A percentile compares a stretch with the other conserved stretches of the same genome.
phyloP scores from a whole-genome alignment of 2,888 invertebrate species.

The Drosophila putrida region DNA sequence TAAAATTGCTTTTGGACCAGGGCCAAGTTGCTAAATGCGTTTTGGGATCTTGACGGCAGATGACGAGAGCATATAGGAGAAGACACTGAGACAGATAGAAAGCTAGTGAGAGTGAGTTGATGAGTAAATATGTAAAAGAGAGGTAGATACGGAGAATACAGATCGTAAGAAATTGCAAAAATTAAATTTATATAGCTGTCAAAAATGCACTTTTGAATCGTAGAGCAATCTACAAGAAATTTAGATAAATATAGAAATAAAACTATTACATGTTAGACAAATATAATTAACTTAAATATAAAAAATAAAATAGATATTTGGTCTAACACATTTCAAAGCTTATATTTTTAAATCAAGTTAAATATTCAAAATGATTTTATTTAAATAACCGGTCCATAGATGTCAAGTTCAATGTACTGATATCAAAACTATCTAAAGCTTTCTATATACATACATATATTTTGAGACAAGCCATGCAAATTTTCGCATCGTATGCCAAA shows the following conservation, averaged over 20 bases:
- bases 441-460: constrained; percentile 10
- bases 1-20: constrained; percentile 56
- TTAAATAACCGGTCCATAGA: background rate
- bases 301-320: too few relatives aligned
- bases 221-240: background rate
- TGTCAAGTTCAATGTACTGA: constrained; percentile 34
- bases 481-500: constrained; percentile 4
- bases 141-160: background rate
- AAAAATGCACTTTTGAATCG: background rate
- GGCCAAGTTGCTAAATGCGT: constrained; percentile 71
- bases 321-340: too few relatives aligned
- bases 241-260: too few relatives aligned
- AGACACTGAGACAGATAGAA: background rate
- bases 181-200: too few relatives aligned
- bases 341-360: background rate
- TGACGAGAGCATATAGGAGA: constrained; percentile 46
- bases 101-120: background rate
- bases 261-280: too few relatives aligned
- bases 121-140: background rate
- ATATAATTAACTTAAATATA: too few relatives aligned
- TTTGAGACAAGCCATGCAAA: background rate
- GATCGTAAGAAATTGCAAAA: too few relatives aligned
- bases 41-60: constrained; percentile 51
- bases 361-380: constrained; percentile 2
- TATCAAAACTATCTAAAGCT: constrained; percentile 6